Evolutionary conservation across 2,888 invertebrate genomes (phyloP).

Genomic region (Chymomyza amoena): DNA sequence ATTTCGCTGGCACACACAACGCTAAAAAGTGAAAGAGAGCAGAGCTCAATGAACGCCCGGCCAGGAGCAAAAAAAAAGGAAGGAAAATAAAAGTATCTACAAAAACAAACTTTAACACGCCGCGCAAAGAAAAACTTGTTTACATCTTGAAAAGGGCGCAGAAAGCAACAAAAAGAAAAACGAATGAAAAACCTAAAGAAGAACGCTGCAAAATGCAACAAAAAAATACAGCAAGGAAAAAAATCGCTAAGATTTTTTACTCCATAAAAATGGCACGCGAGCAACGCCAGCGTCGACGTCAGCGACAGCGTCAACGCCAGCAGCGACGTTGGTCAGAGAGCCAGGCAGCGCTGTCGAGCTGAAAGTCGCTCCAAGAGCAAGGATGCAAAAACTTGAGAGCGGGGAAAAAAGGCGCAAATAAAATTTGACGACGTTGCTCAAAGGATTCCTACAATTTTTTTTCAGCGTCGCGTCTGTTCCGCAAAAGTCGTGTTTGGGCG

Average conservation of each 20-base stretch:
- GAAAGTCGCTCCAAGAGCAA: background rate
- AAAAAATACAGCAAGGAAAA: background rate
- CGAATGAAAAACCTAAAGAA: constrained; percentile 40
- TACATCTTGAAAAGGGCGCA: constrained; percentile 66
- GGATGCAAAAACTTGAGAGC: constrained; percentile 23
- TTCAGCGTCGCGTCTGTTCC: constrained; percentile 50
- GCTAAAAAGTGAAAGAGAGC: constrained; percentile 55
- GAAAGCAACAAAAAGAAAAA: constrained; percentile 25
- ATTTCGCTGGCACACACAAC: constrained; percentile 38
- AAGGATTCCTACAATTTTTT: constrained; percentile 40
- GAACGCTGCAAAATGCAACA: constrained; percentile 4
- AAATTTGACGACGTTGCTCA: constrained; percentile 46
- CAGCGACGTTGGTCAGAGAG: background rate
- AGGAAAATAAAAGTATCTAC: constrained; percentile 21
- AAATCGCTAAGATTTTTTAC: background rate
- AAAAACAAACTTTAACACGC: constrained; percentile 46
- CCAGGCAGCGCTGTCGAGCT: background rate
- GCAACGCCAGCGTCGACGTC: constrained; percentile 3
- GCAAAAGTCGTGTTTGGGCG: background rate
- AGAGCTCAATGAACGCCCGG: constrained; percentile 21
- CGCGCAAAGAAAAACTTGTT: constrained; percentile 69
- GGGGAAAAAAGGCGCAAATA: constrained; percentile 34
- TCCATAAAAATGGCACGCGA: constrained; percentile 1
- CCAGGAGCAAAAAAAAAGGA: constrained; percentile 28
- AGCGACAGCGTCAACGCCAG: background rate